Evolutionary conservation across 2,113 vertebrate genomes (phyloP).

Genomic region (Rhinolophus sinicus): DNA sequence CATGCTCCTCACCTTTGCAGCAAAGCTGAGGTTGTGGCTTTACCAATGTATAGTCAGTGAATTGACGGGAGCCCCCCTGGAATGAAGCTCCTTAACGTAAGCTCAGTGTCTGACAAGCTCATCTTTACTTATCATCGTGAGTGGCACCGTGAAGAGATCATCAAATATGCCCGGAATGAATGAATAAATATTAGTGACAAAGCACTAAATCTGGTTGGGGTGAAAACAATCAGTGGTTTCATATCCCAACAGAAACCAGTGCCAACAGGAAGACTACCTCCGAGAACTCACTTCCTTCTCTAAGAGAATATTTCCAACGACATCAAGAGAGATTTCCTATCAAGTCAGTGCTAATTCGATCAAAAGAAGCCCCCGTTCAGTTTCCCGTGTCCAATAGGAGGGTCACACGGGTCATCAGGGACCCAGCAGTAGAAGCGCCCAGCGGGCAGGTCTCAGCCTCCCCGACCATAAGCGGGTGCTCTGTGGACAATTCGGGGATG

Average conservation of each 20-base stretch:
- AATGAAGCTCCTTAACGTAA: too few relatives aligned
- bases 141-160: neutral
- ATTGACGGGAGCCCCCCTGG: neutral
- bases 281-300: neutral
- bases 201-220: fast-evolving
- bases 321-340: neutral
- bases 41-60: neutral
- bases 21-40: fast-evolving
- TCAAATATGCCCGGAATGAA: neutral
- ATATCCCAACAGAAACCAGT: neutral
- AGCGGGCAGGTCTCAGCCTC: neutral
- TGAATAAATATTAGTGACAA: too few relatives aligned
- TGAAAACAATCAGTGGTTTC: too few relatives aligned
- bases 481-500: neutral
- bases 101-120: neutral
- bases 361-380: too few relatives aligned
- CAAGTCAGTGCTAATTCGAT: neutral
- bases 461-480: too few relatives aligned
- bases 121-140: too few relatives aligned
- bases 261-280: too few relatives aligned
- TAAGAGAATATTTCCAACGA: neutral
- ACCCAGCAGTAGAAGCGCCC: neutral
- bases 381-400: too few relatives aligned
- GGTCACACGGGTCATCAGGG: too few relatives aligned
- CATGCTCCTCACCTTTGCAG: too few relatives aligned